A percentile compares a stretch with the other conserved stretches of the same genome.
phyloP scores from a whole-genome alignment of 1,140 invertebrate species.

The Varroa destructor region DNA sequence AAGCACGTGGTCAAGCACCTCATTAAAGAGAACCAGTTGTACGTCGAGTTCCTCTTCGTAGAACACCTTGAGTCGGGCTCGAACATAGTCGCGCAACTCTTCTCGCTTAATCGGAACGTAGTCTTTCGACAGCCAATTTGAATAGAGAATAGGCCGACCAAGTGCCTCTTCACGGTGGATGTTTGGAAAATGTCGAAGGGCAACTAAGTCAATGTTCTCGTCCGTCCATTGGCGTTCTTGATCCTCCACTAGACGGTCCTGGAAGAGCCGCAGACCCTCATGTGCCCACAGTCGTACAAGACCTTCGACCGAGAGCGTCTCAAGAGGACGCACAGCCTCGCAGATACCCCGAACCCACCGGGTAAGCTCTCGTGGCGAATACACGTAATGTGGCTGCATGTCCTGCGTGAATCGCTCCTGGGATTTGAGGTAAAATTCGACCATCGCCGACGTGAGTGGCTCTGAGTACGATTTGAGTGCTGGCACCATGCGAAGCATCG shows the following conservation, averaged over 20 bases:
- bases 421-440: constrained; percentile 90
- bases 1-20: constrained; percentile 94
- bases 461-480: constrained; percentile 80
- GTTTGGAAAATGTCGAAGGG: constrained; percentile 83
- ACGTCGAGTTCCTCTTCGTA: constrained; percentile 99
- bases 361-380: constrained; percentile 98
- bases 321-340: constrained; percentile 85
- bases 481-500: constrained; percentile 86
- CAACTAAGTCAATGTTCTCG: constrained; percentile 88
- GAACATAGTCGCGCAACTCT: constrained; percentile 86
- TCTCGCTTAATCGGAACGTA: constrained; percentile 92
- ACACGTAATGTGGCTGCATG: constrained; percentile 99
- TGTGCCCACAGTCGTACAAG: constrained; percentile 95
- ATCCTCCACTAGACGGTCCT: constrained; percentile 79
- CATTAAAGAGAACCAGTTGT: constrained; percentile 91
- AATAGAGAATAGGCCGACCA: constrained; percentile 82
- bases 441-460: constrained; percentile 95
- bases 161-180: constrained; percentile 75
- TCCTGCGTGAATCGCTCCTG: constrained; percentile 98
- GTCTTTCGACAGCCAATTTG: constrained; percentile 97
- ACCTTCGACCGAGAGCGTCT: constrained; percentile 77
- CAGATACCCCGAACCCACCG: constrained; percentile 97
- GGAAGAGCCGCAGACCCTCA: constrained; percentile 92
- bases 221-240: constrained; percentile 93
- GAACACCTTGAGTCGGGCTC: constrained; percentile 88